A percentile compares a stretch with the other conserved stretches of the same genome.
Evolutionary conservation across 2,113 vertebrate species (phyloP).

Genomic region (Otis tarda): DNA sequence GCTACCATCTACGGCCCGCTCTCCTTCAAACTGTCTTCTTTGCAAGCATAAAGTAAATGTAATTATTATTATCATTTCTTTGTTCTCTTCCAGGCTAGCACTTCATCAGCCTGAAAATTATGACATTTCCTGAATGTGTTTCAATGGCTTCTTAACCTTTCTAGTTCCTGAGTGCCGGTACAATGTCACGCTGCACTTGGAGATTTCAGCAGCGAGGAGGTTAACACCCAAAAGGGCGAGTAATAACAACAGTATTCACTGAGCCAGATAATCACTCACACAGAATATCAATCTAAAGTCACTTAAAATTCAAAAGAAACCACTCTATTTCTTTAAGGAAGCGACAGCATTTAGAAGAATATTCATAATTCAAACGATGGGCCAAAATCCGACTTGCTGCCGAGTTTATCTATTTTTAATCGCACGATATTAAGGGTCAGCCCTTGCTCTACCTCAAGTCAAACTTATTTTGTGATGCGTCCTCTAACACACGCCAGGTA

Average conservation of each 20-base stretch:
- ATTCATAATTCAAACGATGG: slow-evolving; percentile 32
- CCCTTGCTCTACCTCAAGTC: neutral
- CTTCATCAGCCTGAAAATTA: slow-evolving; percentile 49
- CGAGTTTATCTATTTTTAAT: neutral
- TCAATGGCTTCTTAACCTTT: slow-evolving; percentile 41
- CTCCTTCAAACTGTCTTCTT: neutral
- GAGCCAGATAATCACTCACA: slow-evolving; percentile 48
- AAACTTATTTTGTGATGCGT: neutral
- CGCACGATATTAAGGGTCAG: neutral
- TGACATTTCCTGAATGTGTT: slow-evolving; percentile 21
- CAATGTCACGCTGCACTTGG: neutral
- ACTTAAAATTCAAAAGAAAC: slow-evolving; percentile 45
- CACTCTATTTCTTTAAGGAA: slow-evolving; percentile 33
- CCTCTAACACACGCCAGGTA: neutral
- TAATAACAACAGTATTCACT: slow-evolving; percentile 34
- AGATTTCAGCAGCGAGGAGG: slow-evolving; percentile 17
- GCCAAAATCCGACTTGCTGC: neutral
- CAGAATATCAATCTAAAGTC: slow-evolving; percentile 42
- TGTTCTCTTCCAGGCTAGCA: slow-evolving; percentile 27
- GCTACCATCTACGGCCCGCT: neutral
- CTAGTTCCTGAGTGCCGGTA: neutral
- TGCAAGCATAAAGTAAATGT: neutral
- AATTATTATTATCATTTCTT: slow-evolving; percentile 13
- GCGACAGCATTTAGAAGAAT: slow-evolving; percentile 18
- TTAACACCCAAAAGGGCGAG: slow-evolving; percentile 42